Percentiles rank a stretch among this genome's conserved stretches.
phyloP scores from a whole-genome alignment of 2,113 vertebrate genomes.

The Meles meles region DNA sequence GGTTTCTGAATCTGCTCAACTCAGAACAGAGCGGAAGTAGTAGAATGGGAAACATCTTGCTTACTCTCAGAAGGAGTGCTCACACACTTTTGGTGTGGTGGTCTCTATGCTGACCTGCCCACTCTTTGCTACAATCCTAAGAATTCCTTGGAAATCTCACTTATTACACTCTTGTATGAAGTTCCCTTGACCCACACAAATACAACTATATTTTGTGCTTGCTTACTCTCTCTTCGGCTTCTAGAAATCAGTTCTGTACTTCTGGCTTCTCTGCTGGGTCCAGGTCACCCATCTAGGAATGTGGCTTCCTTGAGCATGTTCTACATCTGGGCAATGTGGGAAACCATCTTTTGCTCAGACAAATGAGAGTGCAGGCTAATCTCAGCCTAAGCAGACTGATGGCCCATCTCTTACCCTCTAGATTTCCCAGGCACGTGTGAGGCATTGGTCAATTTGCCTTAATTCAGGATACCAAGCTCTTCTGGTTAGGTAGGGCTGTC shows the following conservation, averaged over 20 bases:
- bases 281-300: rapidly evolving
- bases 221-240: neutral
- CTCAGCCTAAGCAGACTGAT: neutral
- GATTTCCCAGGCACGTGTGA: neutral
- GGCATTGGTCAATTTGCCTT: neutral
- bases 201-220: neutral
- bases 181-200: neutral
- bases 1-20: neutral
- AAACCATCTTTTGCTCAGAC: neutral
- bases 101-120: neutral
- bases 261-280: neutral
- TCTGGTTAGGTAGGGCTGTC: neutral
- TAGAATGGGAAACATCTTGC: neutral
- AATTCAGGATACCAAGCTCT: neutral
- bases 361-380: neutral
- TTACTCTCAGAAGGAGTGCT: neutral
- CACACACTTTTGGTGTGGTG: neutral
- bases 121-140: neutral
- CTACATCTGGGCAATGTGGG: rapidly evolving
- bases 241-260: neutral
- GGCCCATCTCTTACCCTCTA: neutral
- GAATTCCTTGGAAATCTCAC: neutral
- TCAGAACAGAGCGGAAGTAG: neutral
- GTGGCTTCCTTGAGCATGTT: neutral
- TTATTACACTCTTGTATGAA: neutral